These are phyloP conservation scores for Thalpophila matura DNA, from an alignment of 2,888 invertebrate species.

Conservation along the genomic window DNA sequence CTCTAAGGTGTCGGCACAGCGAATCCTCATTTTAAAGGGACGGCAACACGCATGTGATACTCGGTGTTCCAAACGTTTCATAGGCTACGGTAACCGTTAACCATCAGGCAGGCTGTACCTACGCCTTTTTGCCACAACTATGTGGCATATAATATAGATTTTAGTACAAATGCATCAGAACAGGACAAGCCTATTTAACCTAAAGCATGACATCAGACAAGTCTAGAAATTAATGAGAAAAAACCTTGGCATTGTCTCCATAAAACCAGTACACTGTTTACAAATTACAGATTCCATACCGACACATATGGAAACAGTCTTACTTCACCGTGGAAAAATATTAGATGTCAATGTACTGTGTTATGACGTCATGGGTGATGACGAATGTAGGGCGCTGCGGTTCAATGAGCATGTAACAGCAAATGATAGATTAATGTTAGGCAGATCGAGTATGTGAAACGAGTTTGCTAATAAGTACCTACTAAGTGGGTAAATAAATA, in stretches of 20 bases:
- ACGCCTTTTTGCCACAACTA: too few species aligned
- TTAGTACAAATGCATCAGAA: too few species aligned
- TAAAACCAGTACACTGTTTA: constrained; percentile 24
- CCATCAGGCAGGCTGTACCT: too few species aligned
- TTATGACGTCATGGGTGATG: constrained; percentile 38
- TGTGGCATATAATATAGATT: too few species aligned
- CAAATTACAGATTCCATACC: constrained; percentile 16
- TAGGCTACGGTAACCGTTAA: too few species aligned
- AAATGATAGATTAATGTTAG: constrained; percentile 34
- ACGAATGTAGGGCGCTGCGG: constrained; percentile 36
- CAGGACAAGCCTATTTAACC: background rate
- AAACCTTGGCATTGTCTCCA: constrained; percentile 34
- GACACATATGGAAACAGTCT: background rate
- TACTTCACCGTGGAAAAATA: constrained; percentile 25
- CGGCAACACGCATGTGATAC: too few species aligned
- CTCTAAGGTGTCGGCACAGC: too few species aligned
- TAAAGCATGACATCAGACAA: constrained; percentile 24
- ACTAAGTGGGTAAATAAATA: background rate
- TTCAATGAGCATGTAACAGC: constrained; percentile 48
- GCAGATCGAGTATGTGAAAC: constrained; percentile 3
- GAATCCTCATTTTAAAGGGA: too few species aligned
- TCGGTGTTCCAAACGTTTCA: too few species aligned
- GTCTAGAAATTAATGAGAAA: constrained; percentile 8
- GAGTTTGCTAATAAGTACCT: background rate
- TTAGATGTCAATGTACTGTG: constrained; percentile 41